A percentile compares a stretch with the other conserved stretches of the same genome.
Evolutionary conservation across 2,113 vertebrate species (phyloP).

Genomic region (Pogonocichla stellata): DNA sequence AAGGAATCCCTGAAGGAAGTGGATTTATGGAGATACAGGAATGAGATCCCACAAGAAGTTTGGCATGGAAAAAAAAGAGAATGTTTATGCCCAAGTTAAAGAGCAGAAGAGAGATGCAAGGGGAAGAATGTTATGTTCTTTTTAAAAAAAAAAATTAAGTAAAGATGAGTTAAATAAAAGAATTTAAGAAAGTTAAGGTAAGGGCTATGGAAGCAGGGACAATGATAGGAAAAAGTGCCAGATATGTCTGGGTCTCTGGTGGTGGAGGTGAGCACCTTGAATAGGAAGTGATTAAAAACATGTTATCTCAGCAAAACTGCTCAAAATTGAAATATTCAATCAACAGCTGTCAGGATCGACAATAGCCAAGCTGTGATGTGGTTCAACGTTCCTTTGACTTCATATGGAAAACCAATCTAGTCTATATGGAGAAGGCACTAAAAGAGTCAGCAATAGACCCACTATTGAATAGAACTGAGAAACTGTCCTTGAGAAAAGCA

Average conservation of each 20-base stretch:
- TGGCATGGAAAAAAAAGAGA: background rate
- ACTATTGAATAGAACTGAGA: background rate
- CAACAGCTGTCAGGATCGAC: background rate
- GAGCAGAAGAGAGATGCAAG: background rate
- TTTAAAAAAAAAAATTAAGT: background rate
- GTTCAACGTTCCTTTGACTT: background rate
- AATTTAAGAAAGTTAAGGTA: background rate
- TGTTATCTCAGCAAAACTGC: background rate
- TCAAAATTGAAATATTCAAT: conserved; percentile 3
- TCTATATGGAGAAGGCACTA: background rate
- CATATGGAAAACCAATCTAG: background rate
- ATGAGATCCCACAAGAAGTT: background rate
- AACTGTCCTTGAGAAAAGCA: background rate
- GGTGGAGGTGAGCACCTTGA: background rate
- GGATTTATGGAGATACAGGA: background rate
- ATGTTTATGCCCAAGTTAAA: background rate
- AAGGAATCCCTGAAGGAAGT: background rate
- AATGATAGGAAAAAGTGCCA: background rate
- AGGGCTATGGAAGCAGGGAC: background rate
- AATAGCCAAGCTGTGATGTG: background rate
- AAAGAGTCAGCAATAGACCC: background rate
- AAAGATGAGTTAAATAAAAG: background rate
- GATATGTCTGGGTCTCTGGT: background rate
- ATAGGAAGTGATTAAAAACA: background rate
- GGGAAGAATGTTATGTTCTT: background rate